Evolutionary conservation across 2,797 vertebrate genomes (phyloP), one percentile per base, ranked within the genome.

Genomic region (Clarias platycephalus): DNA sequence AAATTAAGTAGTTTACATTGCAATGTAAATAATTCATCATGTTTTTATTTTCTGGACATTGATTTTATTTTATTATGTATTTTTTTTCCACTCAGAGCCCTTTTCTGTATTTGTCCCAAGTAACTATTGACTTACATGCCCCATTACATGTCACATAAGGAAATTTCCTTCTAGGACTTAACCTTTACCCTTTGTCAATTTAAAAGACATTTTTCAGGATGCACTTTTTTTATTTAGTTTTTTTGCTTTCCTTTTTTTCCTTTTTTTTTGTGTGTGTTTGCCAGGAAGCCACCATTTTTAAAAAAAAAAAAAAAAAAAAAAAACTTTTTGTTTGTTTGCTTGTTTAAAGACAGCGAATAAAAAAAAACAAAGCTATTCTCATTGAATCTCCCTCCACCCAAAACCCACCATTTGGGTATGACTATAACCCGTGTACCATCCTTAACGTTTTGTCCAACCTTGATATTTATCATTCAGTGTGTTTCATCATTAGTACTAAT

Each of bases 21-120:
- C 18, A 12, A 85, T 81, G 31, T 60, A 77, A 55, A 60, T 62
- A 85, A 58, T 80, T 84, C 8, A 37, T 53, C 5, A 16, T 44
- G 44, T 57, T 63, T 63, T 68, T 40, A 12, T 53, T 78, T 62
- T n/a, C 13, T 84, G 28, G 24, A 26, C 44, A 60, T n/a, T 55
- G 44, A 10, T 66, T 67, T 34, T 66, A 31, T 66, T 20, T 28
- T 13, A 13, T 64, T n/a, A 13, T 31, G 5, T 2, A 3, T 16
- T 31, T 31, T 7, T 67, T 15, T n/a, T 55, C 24, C n/a, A 18
- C 58, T 40, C 57, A 67, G 26, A 3, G 2, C 15, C 8, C 8
- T 60, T 64, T 76, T 58, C 53, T 62, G 57, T 22, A 28, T 80
- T 66, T 66, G 13, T 62, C 76, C 34, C 57, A 22, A 31, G 0